Percentiles rank a stretch among this genome's conserved stretches.
These are phyloP conservation scores for Megalopta genalis DNA, from an alignment of 1,140 invertebrate genomes.

Conservation along the genomic window DNA sequence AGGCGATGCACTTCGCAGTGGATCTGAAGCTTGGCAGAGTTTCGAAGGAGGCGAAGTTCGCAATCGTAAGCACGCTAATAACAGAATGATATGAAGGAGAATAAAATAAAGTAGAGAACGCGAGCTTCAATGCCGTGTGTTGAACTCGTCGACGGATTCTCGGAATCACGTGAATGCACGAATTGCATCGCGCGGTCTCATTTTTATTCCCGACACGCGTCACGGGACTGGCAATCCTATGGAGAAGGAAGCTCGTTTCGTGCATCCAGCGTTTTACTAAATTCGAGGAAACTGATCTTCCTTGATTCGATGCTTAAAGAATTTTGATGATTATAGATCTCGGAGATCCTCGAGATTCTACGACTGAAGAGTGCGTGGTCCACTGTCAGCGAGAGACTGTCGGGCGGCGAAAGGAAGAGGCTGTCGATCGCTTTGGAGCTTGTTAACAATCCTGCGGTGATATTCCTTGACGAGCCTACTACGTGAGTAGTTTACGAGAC, in stretches of 20 bases:
- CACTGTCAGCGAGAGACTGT: slow-evolving; percentile 87
- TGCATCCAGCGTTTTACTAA: too few relatives aligned
- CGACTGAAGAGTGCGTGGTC: slow-evolving; percentile 83
- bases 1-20: slow-evolving; percentile 92
- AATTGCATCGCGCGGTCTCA: neutral
- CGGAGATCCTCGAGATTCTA: slow-evolving; percentile 86
- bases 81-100: neutral
- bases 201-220: neutral
- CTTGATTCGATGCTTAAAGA: too few relatives aligned
- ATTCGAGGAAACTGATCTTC: too few relatives aligned
- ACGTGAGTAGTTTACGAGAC: slow-evolving; percentile 82
- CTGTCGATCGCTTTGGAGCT: slow-evolving; percentile 95
- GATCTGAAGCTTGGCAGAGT: slow-evolving; percentile 91
- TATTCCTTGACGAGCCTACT: slow-evolving; percentile 91
- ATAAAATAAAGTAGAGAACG: neutral
- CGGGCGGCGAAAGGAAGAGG: slow-evolving; percentile 95
- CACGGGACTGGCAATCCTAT: neutral
- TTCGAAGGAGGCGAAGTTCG: slow-evolving; percentile 83
- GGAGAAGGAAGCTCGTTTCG: neutral
- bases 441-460: slow-evolving; percentile 96
- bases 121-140: neutral
- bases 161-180: neutral
- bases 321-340: slow-evolving; percentile 81
- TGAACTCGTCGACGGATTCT: neutral
- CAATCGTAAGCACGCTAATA: slow-evolving; percentile 83